These are phyloP conservation scores for Hylaeus anthracinus DNA, from an alignment of 1,140 invertebrate genomes.

Conservation along the genomic window DNA sequence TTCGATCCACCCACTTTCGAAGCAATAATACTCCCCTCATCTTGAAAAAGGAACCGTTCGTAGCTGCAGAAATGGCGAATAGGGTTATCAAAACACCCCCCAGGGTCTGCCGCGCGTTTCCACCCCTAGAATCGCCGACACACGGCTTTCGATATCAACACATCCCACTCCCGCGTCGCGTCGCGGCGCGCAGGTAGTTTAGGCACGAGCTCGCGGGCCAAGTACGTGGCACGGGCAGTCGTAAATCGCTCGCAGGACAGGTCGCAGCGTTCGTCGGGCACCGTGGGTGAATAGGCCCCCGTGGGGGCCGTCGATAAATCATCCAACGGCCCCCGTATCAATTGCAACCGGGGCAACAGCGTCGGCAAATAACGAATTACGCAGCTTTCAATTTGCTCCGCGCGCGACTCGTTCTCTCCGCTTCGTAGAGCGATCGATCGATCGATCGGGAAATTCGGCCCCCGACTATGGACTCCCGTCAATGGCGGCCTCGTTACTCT, in stretches of 20 bases:
- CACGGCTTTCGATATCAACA: not conserved
- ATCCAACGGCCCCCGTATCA: slow-evolving; percentile 48
- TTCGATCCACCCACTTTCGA: too few relatives aligned
- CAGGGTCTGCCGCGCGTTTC: not conserved
- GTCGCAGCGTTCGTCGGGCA: not conserved
- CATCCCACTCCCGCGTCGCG: not conserved
- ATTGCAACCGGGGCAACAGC: slow-evolving; percentile 43
- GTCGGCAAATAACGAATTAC: slow-evolving; percentile 65
- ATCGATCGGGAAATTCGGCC: slow-evolving; percentile 23
- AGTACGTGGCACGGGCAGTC: not conserved
- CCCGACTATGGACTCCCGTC: slow-evolving; percentile 12
- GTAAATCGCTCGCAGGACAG: slow-evolving; percentile 34
- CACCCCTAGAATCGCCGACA: not conserved
- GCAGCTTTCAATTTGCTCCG: slow-evolving; percentile 55
- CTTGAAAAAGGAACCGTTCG: too few relatives aligned
- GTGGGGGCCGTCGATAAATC: slow-evolving; percentile 48
- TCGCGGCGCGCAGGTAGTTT: not conserved
- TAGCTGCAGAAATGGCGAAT: not conserved
- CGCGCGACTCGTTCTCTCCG: too few relatives aligned
- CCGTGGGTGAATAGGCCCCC: slow-evolving; percentile 5
- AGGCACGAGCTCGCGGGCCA: slow-evolving; percentile 1
- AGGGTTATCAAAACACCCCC: not conserved
- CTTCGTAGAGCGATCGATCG: slow-evolving; percentile 21
- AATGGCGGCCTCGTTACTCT: slow-evolving; percentile 56
- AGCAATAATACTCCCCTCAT: too few relatives aligned